Percentiles rank a stretch among this genome's conserved stretches.
Evolutionary conservation across 2,113 vertebrate genomes (phyloP).

Genomic region (Cottus gobio): DNA sequence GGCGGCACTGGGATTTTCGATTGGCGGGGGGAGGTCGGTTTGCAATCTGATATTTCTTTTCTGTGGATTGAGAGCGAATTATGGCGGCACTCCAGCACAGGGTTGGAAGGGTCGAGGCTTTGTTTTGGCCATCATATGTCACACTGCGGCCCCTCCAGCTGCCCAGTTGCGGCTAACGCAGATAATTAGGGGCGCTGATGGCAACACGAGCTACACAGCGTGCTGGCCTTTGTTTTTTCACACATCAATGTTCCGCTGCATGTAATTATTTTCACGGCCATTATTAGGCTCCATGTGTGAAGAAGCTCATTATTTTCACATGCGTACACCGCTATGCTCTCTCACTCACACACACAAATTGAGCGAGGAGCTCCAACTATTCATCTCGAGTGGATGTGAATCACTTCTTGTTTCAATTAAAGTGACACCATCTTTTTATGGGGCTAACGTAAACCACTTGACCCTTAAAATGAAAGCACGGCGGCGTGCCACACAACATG

Average conservation of each 20-base stretch:
- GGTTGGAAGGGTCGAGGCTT: constrained; percentile 32
- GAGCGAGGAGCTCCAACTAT: not conserved
- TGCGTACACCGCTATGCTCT: not conserved
- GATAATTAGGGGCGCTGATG: constrained; percentile 33
- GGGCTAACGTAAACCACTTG: not conserved
- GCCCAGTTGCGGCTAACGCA: constrained; percentile 1
- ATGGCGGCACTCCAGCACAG: constrained; percentile 23
- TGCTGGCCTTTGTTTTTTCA: constrained; percentile 22
- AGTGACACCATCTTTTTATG: not conserved
- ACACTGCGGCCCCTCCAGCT: constrained; percentile 39
- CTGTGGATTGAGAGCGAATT: constrained; percentile 25
- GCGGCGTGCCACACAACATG: constrained; percentile 1
- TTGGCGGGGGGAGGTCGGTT: constrained; percentile 51
- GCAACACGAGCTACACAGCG: constrained; percentile 2
- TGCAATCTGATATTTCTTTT: constrained; percentile 74
- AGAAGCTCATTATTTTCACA: constrained; percentile 23
- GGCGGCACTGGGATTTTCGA: constrained; percentile 58
- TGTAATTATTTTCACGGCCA: constrained; percentile 24
- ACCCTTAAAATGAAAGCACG: not conserved
- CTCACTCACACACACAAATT: not conserved
- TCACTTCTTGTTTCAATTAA: not conserved
- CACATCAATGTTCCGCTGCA: constrained; percentile 23
- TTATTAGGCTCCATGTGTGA: constrained; percentile 7
- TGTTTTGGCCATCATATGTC: constrained; percentile 44
- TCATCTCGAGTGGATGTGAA: not conserved